Evolutionary conservation across 2,113 vertebrate genomes (phyloP).

Genomic region (Pelecanoides urinatrix): DNA sequence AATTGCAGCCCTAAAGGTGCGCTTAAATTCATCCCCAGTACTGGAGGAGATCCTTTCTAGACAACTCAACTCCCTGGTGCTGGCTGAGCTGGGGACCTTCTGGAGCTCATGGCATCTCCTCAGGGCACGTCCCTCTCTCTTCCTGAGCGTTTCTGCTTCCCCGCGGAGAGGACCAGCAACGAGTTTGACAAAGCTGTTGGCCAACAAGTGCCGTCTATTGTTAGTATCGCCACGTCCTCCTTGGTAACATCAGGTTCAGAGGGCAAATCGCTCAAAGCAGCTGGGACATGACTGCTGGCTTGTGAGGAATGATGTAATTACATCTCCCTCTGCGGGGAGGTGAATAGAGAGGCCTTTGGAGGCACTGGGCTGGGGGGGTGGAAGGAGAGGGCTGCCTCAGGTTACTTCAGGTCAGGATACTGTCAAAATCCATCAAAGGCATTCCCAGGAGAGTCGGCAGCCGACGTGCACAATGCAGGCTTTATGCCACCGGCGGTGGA

Average conservation of each 20-base stretch:
- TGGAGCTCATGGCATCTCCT: background rate
- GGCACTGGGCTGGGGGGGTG: background rate
- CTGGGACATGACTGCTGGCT: conserved; percentile 58
- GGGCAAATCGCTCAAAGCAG: conserved; percentile 66
- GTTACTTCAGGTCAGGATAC: conserved; percentile 73
- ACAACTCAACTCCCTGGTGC: background rate
- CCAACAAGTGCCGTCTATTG: conserved; percentile 56
- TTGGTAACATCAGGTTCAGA: conserved; percentile 55
- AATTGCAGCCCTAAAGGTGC: background rate
- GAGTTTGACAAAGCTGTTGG: conserved; percentile 7
- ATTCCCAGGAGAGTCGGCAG: conserved; percentile 56
- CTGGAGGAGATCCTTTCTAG: background rate
- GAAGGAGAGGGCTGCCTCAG: conserved; percentile 54
- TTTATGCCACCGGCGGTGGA: conserved; percentile 47
- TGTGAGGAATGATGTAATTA: conserved; percentile 66
- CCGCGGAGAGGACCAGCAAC: background rate
- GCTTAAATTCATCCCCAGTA: accelerated
- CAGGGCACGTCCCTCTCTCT: background rate
- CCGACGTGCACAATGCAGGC: conserved; percentile 61
- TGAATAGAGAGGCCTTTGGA: conserved; percentile 33
- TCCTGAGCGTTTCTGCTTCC: background rate
- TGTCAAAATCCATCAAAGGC: conserved; percentile 65
- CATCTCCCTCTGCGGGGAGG: conserved; percentile 57
- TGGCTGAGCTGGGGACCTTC: background rate
- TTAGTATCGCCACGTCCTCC: conserved; percentile 5